Evolutionary conservation across 2,888 invertebrate species (phyloP), one percentile per base, ranked within the genome.

Genomic region (Leptopilina syphax): DNA sequence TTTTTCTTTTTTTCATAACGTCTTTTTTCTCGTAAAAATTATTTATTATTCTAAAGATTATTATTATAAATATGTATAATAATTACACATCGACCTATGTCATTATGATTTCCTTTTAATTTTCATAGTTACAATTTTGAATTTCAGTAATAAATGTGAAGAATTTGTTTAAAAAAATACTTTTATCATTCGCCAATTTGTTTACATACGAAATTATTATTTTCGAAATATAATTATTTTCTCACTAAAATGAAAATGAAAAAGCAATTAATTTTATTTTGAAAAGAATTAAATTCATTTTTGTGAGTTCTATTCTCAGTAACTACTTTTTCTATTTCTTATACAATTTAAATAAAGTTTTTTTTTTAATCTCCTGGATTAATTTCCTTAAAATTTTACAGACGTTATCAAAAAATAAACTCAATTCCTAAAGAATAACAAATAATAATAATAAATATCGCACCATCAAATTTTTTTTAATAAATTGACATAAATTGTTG

Each of bases 21-120:
- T 34, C 54, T 73, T 73, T 70, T 54, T 70, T 54, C 73, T 73
- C 63, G 63, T 70, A 70, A 50, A 70, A 70, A 50, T 50, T 50
- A 47, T 68, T 50, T 50, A 50, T 70, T 27, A 73, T 44, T 57
- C 73, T 57, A 54, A 54, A 50, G 13, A 54, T 54, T 57, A 54
- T 27, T 34, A 34, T 73, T 44, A 44, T 34, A 34, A 34, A 54
- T 70, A 47, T 47, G 9, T 47, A 47, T 47, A 47, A 47, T 12
- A 24, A 68, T 68, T 70, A 54, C 6, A 70, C 54, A 34, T 57
- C 24, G 50, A 34, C 27, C n/a, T 27, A 34, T 50, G 12, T 34
- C 73, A 73, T 13, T 73, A 54, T 34, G 18, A 34, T 47, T 50
- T n/a, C 12, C 57, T 34, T 73, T 70, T 70, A 13, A 63, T 68